Evolutionary conservation across 2,888 invertebrate genomes (phyloP).

Genomic region (Nudaria mundana): DNA sequence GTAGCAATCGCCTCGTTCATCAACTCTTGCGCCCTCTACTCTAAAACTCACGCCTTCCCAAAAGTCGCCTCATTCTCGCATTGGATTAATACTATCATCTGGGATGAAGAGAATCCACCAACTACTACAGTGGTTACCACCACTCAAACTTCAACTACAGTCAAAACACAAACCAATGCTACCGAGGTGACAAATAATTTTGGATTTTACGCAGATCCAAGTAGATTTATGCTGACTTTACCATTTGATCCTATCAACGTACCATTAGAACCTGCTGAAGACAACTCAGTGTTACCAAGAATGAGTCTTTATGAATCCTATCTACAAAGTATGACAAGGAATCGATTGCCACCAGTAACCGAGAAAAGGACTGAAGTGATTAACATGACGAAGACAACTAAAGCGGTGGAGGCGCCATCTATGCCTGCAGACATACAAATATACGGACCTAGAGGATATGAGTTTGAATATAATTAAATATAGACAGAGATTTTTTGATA

Average conservation of each 20-base stretch:
- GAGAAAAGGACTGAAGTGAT: slow-evolving; percentile 43
- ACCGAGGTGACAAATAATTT: slow-evolving; percentile 30
- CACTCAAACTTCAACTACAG: slow-evolving; percentile 2
- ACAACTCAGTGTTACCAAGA: slow-evolving; percentile 66
- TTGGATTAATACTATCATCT: slow-evolving; percentile 68
- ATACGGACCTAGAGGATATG: slow-evolving; percentile 39
- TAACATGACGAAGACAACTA: background rate
- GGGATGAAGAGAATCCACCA: slow-evolving; percentile 63
- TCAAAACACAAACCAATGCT: slow-evolving; percentile 22
- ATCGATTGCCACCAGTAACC: slow-evolving; percentile 32
- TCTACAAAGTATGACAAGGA: slow-evolving; percentile 42
- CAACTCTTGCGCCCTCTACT: slow-evolving; percentile 65
- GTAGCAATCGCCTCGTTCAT: slow-evolving; percentile 59
- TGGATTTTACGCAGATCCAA: slow-evolving; percentile 42
- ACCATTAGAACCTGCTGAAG: slow-evolving; percentile 64
- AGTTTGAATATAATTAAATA: slow-evolving; percentile 42
- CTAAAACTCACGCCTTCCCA: slow-evolving; percentile 67
- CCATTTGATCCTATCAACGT: slow-evolving; percentile 68
- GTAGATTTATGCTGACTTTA: slow-evolving; percentile 58
- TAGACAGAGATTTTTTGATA: slow-evolving; percentile 6
- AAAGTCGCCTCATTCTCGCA: slow-evolving; percentile 55
- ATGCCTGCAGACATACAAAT: slow-evolving; percentile 3
- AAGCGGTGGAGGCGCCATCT: background rate
- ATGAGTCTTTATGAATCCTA: slow-evolving; percentile 72
- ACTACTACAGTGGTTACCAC: slow-evolving; percentile 18